Conservation (phyloP, 2,888 invertebrate species). For the Limnephilus lunatus region DNA sequence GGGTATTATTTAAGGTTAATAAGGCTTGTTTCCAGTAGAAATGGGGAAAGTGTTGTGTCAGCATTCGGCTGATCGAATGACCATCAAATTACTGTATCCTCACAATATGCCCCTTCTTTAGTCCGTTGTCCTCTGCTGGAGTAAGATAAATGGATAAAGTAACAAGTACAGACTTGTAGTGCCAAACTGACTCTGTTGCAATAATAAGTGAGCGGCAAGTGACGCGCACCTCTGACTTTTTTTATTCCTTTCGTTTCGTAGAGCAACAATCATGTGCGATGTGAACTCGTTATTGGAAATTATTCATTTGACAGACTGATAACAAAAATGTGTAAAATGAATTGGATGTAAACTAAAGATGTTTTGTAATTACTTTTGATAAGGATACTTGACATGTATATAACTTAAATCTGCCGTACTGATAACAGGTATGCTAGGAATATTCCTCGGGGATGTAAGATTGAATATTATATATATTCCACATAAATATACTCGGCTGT, state of each 20-base stretch:
- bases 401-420: constrained; percentile 60
- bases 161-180: constrained; percentile 30
- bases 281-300: constrained; percentile 63
- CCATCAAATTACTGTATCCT: neutral
- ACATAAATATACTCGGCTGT: constrained; percentile 46
- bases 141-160: neutral
- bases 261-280: constrained; percentile 48
- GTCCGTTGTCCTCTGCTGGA: constrained; percentile 25
- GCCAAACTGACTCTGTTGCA: constrained; percentile 59
- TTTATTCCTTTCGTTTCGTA: constrained; percentile 32
- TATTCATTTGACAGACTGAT: constrained; percentile 64
- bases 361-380: constrained; percentile 66
- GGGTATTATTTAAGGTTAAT: constrained; percentile 56
- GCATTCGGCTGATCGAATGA: neutral
- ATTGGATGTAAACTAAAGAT: constrained; percentile 52
- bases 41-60: neutral
- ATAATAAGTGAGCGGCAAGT: constrained; percentile 49
- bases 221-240: neutral
- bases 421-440: constrained; percentile 59
- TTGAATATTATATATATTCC: constrained; percentile 65
- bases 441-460: constrained; percentile 62
- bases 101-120: constrained; percentile 23
- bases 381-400: constrained; percentile 64
- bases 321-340: constrained; percentile 58
- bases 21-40: constrained; percentile 45